Evolutionary conservation across 2,888 invertebrate species (phyloP).

Genomic region (Caenorhabditis afra): DNA sequence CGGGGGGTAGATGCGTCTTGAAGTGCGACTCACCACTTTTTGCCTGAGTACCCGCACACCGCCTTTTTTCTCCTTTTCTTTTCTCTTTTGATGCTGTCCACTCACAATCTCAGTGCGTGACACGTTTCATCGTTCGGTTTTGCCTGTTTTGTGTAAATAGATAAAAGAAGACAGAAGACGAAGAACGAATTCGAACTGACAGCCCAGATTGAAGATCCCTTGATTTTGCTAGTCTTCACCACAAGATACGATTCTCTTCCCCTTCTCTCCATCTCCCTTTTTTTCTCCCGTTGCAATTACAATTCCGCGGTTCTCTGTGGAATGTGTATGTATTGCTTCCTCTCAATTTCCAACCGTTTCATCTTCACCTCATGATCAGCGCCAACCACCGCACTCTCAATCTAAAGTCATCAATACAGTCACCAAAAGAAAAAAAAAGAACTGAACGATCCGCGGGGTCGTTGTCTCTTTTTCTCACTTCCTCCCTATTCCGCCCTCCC

Average conservation of each 20-base stretch:
- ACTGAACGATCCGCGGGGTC: slow-evolving; percentile 20
- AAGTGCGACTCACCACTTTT: slow-evolving; percentile 15
- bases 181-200: slow-evolving; percentile 49
- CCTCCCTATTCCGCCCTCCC: background rate
- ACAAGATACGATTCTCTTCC: slow-evolving; percentile 44
- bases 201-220: slow-evolving; percentile 16
- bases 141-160: slow-evolving; percentile 19
- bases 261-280: background rate
- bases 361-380: background rate
- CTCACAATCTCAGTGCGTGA: too few species aligned
- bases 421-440: slow-evolving; percentile 31
- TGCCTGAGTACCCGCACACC: slow-evolving; percentile 28
- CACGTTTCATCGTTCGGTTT: background rate
- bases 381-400: background rate
- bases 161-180: slow-evolving; percentile 25
- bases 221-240: too few species aligned
- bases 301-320: slow-evolving; percentile 25
- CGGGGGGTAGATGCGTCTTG: slow-evolving; percentile 2
- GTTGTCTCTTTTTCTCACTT: too few species aligned
- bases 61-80: slow-evolving; percentile 14
- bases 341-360: slow-evolving; percentile 12
- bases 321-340: slow-evolving; percentile 22
- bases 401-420: slow-evolving; percentile 5
- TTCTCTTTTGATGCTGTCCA: slow-evolving; percentile 15
- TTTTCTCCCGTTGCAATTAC: slow-evolving; percentile 38